These are phyloP conservation scores for Notolepis coatsorum DNA, from an alignment of 2,797 vertebrate genomes.

Conservation along the genomic window DNA sequence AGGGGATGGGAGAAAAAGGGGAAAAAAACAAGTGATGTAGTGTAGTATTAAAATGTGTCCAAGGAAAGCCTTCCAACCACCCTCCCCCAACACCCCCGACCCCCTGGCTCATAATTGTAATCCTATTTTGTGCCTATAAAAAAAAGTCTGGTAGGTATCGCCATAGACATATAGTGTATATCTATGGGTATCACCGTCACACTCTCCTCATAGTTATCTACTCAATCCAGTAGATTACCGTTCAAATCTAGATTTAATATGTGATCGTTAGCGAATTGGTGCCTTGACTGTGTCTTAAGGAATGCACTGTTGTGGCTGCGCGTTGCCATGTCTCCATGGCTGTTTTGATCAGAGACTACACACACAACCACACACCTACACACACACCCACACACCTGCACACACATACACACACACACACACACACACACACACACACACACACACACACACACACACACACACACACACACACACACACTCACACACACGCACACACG, in stretches of 20 bases:
- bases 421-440: constrained; percentile 28
- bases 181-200: neutral
- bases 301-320: neutral
- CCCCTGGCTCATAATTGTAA: too few relatives aligned
- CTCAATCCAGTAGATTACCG: neutral
- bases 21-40: too few relatives aligned
- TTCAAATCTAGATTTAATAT: neutral
- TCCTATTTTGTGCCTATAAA: too few relatives aligned
- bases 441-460: constrained; percentile 31
- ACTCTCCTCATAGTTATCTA: neutral
- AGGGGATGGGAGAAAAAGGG: too few relatives aligned
- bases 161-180: too few relatives aligned
- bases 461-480: constrained; percentile 28
- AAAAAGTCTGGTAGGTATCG: too few relatives aligned
- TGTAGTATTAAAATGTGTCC: too few relatives aligned
- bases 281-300: neutral
- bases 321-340: neutral
- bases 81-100: too few relatives aligned
- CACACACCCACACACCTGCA: constrained; percentile 26
- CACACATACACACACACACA: constrained; percentile 29
- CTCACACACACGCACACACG: constrained; percentile 28
- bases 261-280: neutral
- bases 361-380: constrained; percentile 29
- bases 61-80: too few relatives aligned
- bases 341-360: constrained; percentile 22